Base-by-base conservation (phyloP, 1,140 invertebrate genomes). In the Drusus annulatus region DNA sequence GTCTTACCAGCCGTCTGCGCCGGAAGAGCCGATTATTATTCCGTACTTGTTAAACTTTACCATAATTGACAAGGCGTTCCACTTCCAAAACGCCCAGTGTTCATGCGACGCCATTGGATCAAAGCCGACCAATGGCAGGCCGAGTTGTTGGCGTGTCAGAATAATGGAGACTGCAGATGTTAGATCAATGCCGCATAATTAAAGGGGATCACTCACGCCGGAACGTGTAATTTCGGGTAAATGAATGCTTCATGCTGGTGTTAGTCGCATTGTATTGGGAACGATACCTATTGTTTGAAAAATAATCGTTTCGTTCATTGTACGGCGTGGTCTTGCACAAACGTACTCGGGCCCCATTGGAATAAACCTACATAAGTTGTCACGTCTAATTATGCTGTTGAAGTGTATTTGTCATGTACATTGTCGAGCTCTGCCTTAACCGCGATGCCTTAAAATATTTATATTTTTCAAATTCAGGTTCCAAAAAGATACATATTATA, bases 11-110 rank as follows among this genome's bases (percentile, higher is more conserved):
- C 10, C 36, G 36, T 13, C n/a, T 19, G 63, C 31, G 17, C 28
- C 63, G 63, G 31, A 68, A 68, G 63, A 68, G 16, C 10, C 16
- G 21, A 60, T 60, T 60, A 60, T 25, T 68, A 17, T 17, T 68
- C 63, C 31, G 10, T 21, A 21, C 56, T 21, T 7, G n/a, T 17
- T 60, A 19, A 17, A 60, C 17, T 23, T 13, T 23, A 19, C 56
- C 19, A 60, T 60, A 60, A 68, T 68, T 68, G 63, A 73, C 45
- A 52, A 73, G 69, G 69, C 69, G 69, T 52, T 73, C 28, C 69
- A 19, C 50, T 17, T 13, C 10, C 68, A 21, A n/a, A 19, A 73
- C 69, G 69, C 45, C 69, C 45, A 28, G 62, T 28, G 28, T 3
- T n/a, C 23, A n/a, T n/a, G 16, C 23, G 45, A 52, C 45, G 51